Conservation (phyloP, 2,888 invertebrate species). For the Helleia helle region DNA sequence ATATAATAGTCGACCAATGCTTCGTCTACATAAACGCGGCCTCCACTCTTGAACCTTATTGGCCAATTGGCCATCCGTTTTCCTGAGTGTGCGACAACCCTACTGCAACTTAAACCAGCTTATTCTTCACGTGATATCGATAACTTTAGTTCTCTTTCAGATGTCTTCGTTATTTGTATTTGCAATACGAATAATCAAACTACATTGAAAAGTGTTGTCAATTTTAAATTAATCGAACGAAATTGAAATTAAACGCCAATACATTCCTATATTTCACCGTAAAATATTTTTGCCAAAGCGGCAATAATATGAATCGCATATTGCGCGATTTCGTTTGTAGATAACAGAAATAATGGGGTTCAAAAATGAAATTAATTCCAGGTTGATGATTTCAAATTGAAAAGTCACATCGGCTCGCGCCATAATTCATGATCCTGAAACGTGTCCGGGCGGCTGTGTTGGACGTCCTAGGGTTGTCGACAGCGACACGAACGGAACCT, state of each 20-base stretch:
- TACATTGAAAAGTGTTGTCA: background rate
- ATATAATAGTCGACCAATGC: too few species aligned
- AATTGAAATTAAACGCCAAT: slow-evolving; percentile 10
- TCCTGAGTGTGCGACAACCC: too few species aligned
- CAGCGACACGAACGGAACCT: too few species aligned
- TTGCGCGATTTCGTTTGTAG: slow-evolving; percentile 65
- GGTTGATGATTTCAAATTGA: slow-evolving; percentile 76
- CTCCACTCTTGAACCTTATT: too few species aligned
- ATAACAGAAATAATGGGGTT: slow-evolving; percentile 74
- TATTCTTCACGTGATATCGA: too few species aligned
- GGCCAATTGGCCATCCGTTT: too few species aligned
- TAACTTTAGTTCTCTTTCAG: too few species aligned
- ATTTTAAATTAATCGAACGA: slow-evolving; percentile 1
- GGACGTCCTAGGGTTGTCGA: slow-evolving; percentile 57
- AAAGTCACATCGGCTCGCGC: slow-evolving; percentile 74
- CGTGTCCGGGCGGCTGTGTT: slow-evolving; percentile 69
- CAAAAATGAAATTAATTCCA: slow-evolving; percentile 75
- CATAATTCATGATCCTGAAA: slow-evolving; percentile 73
- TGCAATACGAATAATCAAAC: too few species aligned
- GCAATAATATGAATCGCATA: slow-evolving; percentile 69
- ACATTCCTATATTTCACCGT: slow-evolving; percentile 30
- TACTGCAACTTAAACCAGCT: too few species aligned
- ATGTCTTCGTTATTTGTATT: too few species aligned
- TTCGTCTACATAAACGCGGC: too few species aligned
- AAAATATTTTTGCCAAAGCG: slow-evolving; percentile 61